Evolutionary conservation across 2,888 invertebrate species (phyloP).

Genomic region (Quadroppia sp.): DNA sequence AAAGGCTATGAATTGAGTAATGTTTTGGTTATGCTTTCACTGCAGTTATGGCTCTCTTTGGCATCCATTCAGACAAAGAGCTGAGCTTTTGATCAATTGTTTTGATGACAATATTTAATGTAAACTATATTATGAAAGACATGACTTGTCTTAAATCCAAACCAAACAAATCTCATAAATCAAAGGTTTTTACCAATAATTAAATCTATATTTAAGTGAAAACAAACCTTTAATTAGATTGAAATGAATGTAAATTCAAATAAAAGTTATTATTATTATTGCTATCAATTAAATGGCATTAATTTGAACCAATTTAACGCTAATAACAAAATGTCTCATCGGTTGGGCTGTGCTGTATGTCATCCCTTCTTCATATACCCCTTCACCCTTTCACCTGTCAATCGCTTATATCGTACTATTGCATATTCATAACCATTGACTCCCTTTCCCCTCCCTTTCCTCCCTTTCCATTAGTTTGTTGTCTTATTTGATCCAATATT

Average conservation of each 20-base stretch:
- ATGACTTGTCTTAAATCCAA: constrained; percentile 39
- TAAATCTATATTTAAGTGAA: constrained; percentile 13
- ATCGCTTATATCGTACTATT: neutral
- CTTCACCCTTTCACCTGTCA: neutral
- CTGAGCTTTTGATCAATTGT: neutral
- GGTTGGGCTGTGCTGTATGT: constrained; percentile 34
- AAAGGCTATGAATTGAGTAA: constrained; percentile 6
- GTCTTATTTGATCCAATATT: too few species aligned
- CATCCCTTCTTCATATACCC: neutral
- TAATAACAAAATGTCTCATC: constrained; percentile 19
- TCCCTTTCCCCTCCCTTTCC: neutral
- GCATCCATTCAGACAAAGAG: neutral
- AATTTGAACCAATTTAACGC: constrained; percentile 15
- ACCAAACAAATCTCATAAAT: constrained; percentile 4
- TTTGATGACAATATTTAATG: constrained; percentile 21
- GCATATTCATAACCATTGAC: neutral
- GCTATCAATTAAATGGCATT: constrained; percentile 22
- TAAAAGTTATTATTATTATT: constrained; percentile 10
- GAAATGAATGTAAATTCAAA: neutral
- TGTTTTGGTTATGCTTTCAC: constrained; percentile 14
- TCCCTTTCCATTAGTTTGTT: neutral
- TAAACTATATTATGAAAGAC: constrained; percentile 25
- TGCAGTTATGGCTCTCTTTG: constrained; percentile 5
- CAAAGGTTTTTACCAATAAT: constrained; percentile 27
- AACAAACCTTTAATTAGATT: neutral